phyloP scores from a whole-genome alignment of 2,888 invertebrate genomes.

The Zhuqinia jingwanae region DNA sequence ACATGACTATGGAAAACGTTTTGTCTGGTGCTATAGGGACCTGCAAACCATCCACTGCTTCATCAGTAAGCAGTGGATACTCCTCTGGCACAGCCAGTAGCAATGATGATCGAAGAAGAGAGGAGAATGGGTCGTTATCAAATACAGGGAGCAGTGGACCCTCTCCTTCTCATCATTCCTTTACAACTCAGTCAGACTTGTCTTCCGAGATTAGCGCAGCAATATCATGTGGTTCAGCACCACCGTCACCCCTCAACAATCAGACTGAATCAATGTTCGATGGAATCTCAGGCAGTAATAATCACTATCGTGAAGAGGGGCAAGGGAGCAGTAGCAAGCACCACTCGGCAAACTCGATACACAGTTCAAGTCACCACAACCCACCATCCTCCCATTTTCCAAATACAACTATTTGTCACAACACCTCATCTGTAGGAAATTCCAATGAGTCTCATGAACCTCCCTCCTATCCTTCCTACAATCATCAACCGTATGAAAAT shows the following conservation, averaged over 20 bases:
- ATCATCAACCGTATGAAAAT: constrained; percentile 76
- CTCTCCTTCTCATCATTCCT: constrained; percentile 82
- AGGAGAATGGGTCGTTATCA: constrained; percentile 77
- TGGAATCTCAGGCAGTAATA: constrained; percentile 69
- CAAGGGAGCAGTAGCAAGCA: constrained; percentile 61
- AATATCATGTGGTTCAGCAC: constrained; percentile 87
- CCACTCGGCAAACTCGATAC: constrained; percentile 63
- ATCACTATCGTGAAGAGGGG: constrained; percentile 68
- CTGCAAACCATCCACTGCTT: constrained; percentile 78
- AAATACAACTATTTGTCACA: constrained; percentile 66
- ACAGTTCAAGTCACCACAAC: constrained; percentile 68
- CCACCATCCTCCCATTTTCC: constrained; percentile 62
- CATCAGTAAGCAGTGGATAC: constrained; percentile 79
- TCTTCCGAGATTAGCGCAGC: constrained; percentile 90
- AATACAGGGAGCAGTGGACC: constrained; percentile 81
- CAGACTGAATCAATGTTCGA: constrained; percentile 76
- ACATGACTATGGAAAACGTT: constrained; percentile 73
- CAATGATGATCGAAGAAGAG: constrained; percentile 76
- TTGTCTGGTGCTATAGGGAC: constrained; percentile 76
- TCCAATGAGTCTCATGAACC: constrained; percentile 70
- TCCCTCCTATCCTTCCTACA: constrained; percentile 65
- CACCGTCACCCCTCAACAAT: constrained; percentile 85
- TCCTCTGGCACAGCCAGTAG: constrained; percentile 79
- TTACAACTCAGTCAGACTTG: constrained; percentile 87
- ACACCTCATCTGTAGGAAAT: constrained; percentile 59